Base-by-base conservation (phyloP, 2,797 vertebrate genomes). In the Oreochromis grahami region DNA sequence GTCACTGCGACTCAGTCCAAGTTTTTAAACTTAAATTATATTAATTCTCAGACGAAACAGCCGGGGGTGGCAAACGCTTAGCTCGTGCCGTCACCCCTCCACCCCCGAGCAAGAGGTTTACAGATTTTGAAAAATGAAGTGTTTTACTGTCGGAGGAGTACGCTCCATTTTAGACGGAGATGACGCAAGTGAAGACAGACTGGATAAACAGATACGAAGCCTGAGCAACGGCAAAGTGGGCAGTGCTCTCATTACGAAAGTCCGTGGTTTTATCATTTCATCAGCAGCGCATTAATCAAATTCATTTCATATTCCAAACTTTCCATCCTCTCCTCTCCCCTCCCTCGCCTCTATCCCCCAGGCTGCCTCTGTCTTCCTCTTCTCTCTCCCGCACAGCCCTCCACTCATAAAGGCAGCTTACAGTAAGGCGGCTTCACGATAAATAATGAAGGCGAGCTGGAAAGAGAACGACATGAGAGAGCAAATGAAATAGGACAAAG, bases 181-280 rank as follows among this genome's bases (percentile, higher is more conserved):
- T 74, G 81, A 91, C 10, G 63, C 2, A 77, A 84, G 81, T 68
- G 84, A 80, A 89, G 84, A 89, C 82, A 86, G 90, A 91, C 90
- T 86, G 60, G 65, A 88, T 87, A 86, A 93, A 89, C 82, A 90
- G 87, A 53, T 15, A 55, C 19, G 52, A 74, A 81, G 76, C 17
- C 82, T 5, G 41, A 81, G 79, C 5, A 53, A 68, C 5, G 68
- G 60, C 3, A 29, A 88, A 84, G 79, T 80, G 8, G 82, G 77
- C 81, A 76, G 87, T n/a, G 14, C 36, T 84, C 88, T 91, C 89
- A 90, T 94, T 93, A 91, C 78, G 77, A 80, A 90, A 58, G 84
- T 86, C 83, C 79, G 26, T 78, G 80, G 81, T 92, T 93, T 93
- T 91, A 94, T 93, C 91, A 89, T 93, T 93, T 92, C 88, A 94